Conservation (phyloP, 2,113 vertebrate genomes). For the Clarias magur region DNA sequence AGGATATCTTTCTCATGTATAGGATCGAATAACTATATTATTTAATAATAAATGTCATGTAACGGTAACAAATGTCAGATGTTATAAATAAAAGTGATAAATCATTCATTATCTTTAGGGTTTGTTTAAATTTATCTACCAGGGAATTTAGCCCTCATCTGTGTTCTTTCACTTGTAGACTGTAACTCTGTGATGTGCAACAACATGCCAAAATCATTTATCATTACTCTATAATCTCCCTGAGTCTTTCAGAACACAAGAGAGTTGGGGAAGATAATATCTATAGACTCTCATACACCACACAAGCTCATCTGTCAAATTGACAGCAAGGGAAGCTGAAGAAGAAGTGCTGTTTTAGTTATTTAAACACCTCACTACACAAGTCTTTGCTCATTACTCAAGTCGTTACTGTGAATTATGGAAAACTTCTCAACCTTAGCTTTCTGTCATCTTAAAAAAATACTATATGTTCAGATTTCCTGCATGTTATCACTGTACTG, state of each 20-base stretch:
- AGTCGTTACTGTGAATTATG: background rate
- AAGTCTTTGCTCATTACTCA: background rate
- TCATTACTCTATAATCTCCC: slow-evolving; percentile 12
- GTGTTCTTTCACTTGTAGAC: slow-evolving; percentile 10
- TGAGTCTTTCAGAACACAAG: slow-evolving; percentile 3
- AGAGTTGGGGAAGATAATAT: background rate
- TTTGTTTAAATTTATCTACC: too few species aligned
- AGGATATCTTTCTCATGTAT: background rate
- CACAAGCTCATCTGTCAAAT: slow-evolving; percentile 31
- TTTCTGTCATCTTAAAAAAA: background rate
- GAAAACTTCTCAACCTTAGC: background rate
- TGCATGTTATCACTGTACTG: background rate
- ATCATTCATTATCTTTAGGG: background rate
- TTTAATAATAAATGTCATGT: background rate
- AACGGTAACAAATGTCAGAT: background rate
- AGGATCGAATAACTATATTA: background rate
- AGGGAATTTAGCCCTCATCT: background rate
- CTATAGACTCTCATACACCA: background rate
- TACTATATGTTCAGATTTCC: background rate
- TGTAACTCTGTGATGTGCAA: slow-evolving; percentile 1
- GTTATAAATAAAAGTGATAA: background rate
- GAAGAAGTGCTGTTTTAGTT: slow-evolving; percentile 34
- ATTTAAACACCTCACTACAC: slow-evolving; percentile 23
- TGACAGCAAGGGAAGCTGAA: slow-evolving; percentile 28
- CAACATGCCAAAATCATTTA: background rate